Base-by-base conservation (phyloP, 2,888 invertebrate species). In the Tillus elongatus region DNA sequence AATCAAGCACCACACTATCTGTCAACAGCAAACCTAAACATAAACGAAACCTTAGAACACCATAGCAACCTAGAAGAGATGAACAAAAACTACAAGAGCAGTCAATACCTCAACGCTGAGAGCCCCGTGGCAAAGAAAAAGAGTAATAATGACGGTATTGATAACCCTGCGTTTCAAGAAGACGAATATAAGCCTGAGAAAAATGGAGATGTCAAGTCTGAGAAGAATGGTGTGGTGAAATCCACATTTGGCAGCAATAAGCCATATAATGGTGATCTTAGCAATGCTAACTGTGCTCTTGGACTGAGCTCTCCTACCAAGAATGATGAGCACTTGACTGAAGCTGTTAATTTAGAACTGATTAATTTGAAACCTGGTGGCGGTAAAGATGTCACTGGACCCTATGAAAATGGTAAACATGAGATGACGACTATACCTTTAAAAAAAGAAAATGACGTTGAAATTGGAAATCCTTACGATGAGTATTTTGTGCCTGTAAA, bases 401-500 rank as follows among this genome's bases (percentile, higher is more conserved):
- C 59, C 2, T 58, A 61, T 36, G 65, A 65, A 39, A 60, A 63
- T 41, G 67, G 64, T n/a, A 47, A 47, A 6, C 61, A 61, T 35
- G 66, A 64, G 11, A 51, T 65, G 31, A 65, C 58, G 15, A 61
- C 61, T 12, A 70, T 73, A 36, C 73, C 73, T 1, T 57, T 70
- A 30, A 81, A 80, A 62, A 80, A 77, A 58, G 78, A 77, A 39
- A 74, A 74, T 3, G 77, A 79, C 45, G 72, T 75, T 52, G 76
- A 74, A 47, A 70, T 77, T 13, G 71, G 74, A 19, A 82, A 82
- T 60, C 80, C 82, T 3, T 84, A 85, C 61, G 84, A 85, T 54
- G 85, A 86, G 55, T 86, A 86, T 64, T 86, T 86, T 61, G 84
- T 87, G 43, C 84, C 86, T 15, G 85, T 87, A 45, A 85, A 87